Evolutionary conservation across 1,140 invertebrate genomes (phyloP), one percentile per base, ranked within the genome.

Genomic region (Hydropsyche tenuis): DNA sequence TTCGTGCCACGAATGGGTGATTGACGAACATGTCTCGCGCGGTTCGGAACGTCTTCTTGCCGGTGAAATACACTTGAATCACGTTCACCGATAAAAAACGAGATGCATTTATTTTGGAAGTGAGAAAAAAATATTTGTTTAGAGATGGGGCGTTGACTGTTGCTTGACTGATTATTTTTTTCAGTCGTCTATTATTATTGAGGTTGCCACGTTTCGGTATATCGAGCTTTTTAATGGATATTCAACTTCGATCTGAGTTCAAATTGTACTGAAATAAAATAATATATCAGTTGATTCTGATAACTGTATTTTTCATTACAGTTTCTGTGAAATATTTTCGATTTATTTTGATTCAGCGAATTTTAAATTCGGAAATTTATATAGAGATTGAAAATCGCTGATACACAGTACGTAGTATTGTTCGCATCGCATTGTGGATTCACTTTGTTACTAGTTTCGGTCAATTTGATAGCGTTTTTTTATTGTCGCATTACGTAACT

Each of bases 101-200:
- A 63, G 23, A 30, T 63, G 60, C 60, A 63, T 63, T 63, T 25
- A 63, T 63, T 63, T 53, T 53, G 48, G 48, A 53, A 18, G 60
- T 25, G 20, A 14, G 60, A 27, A 63, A 63, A 63, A 63, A 63
- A 63, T 63, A 63, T 63, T 63, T 63, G 60, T 63, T 63, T 63
- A 63, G 60, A 27, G 60, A 30, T 25, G 60, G 60, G 60, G 60
- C 60, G 25, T 63, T 63, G 60, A 63, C 60, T 63, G 11, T 60
- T 20, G 53, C 16, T 63, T 22, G 60, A 27, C 20, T 16, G 46
- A 18, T 48, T 6, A 4, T 63, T 22, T 63, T 37, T 63, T 63
- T 30, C 60, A 27, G 60, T 11, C 25, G 23, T 11, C 14, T 63
- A 25, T 27, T 27, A 30, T 27, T 37, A 22, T 27, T 20, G 4